phyloP scores from a whole-genome alignment of 1,140 invertebrate genomes.

The Saxidomus purpurata region DNA sequence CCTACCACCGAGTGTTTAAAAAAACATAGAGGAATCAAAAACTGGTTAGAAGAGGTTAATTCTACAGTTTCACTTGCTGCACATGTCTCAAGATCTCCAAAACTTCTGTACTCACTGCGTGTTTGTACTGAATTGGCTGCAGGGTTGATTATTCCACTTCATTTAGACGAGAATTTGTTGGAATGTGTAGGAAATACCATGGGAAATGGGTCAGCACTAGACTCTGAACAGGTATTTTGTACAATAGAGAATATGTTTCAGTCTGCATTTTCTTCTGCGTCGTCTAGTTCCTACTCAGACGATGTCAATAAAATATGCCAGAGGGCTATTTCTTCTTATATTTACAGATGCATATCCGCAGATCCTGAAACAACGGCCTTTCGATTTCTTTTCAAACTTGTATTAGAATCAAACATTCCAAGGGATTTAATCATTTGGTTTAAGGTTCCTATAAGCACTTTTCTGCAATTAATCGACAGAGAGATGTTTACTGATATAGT shows the following conservation, averaged over 20 bases:
- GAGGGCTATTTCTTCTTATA: not conserved
- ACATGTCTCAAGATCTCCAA: not conserved
- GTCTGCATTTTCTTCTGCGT: not conserved
- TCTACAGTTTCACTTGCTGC: not conserved
- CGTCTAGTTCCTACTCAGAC: not conserved
- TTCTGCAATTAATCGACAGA: not conserved
- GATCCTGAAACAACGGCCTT: constrained; percentile 12
- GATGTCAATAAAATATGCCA: not conserved
- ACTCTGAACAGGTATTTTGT: not conserved
- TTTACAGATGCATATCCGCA: not conserved
- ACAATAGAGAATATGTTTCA: not conserved
- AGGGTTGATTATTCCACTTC: not conserved
- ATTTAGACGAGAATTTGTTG: not conserved
- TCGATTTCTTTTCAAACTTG: not conserved
- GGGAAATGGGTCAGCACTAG: not conserved
- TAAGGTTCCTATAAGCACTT: constrained; percentile 7
- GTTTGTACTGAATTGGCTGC: constrained; percentile 17
- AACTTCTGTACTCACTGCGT: not conserved
- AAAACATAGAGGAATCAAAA: not conserved
- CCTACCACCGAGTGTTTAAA: constrained; percentile 9
- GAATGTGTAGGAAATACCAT: not conserved
- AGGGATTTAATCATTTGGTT: not conserved
- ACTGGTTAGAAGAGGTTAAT: not conserved
- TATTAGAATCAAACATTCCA: not conserved
- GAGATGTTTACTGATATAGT: not conserved